phyloP scores from a whole-genome alignment of 92 coral and sea anemone species.

The Heteractis magnifica region DNA sequence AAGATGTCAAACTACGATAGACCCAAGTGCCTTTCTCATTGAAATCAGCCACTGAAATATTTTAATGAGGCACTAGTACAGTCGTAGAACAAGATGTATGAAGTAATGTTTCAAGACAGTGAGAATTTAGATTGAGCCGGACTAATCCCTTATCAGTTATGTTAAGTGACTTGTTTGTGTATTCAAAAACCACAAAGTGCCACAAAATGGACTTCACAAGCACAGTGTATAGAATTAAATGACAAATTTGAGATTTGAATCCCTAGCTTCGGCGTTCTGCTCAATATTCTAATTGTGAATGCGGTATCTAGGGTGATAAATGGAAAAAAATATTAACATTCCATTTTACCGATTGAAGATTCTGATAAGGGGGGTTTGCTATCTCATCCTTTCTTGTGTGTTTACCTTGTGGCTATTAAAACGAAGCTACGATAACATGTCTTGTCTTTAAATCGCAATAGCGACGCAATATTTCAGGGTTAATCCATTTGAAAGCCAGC shows the following conservation, averaged over 20 bases:
- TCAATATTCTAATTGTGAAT: background rate
- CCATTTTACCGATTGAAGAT: background rate
- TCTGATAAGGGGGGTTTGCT: background rate
- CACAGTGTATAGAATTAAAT: background rate
- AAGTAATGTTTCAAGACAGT: background rate
- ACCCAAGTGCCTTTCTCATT: conserved; percentile 20
- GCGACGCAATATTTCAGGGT: background rate
- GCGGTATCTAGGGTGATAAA: conserved; percentile 5
- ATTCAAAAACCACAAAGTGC: background rate
- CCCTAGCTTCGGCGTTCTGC: too few species aligned
- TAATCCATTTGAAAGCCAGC: background rate
- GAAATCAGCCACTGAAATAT: conserved; percentile 17
- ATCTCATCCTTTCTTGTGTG: background rate
- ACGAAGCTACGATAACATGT: background rate
- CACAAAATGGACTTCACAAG: background rate
- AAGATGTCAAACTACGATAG: conserved; percentile 34
- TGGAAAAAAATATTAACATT: background rate
- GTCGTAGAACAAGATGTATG: background rate
- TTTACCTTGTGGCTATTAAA: conserved; percentile 4
- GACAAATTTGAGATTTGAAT: background rate
- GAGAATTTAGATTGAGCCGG: background rate
- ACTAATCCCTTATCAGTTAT: background rate
- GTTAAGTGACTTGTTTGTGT: background rate
- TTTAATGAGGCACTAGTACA: conserved; percentile 3
- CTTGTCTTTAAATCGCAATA: background rate